These are phyloP conservation scores for Stenoptilia bipunctidactyla DNA, from an alignment of 2,888 invertebrate species.

Conservation along the genomic window DNA sequence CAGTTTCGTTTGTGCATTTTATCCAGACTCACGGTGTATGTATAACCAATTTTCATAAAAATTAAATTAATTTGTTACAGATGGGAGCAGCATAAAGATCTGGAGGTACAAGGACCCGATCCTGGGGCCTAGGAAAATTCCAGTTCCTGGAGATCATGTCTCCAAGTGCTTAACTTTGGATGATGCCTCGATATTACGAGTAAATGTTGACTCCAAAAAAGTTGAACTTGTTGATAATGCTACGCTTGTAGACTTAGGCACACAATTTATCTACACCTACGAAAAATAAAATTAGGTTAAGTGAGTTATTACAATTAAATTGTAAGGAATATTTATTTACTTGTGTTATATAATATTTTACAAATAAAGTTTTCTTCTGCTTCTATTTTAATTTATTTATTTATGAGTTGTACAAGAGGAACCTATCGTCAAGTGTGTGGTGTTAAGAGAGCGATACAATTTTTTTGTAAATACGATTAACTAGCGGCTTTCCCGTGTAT, in stretches of 20 bases:
- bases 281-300: slow-evolving; percentile 24
- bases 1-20: too few species aligned
- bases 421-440: too few species aligned
- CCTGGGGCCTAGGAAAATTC: slow-evolving; percentile 82
- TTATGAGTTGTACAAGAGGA: too few species aligned
- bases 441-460: too few species aligned
- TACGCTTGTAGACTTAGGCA: slow-evolving; percentile 59
- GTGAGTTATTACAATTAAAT: slow-evolving; percentile 16
- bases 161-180: slow-evolving; percentile 71
- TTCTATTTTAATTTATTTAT: too few species aligned
- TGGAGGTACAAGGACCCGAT: slow-evolving; percentile 84
- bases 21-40: too few species aligned
- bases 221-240: slow-evolving; percentile 56
- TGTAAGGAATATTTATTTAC: slow-evolving; percentile 17
- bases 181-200: slow-evolving; percentile 53
- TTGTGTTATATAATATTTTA: too few species aligned
- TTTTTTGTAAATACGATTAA: too few species aligned
- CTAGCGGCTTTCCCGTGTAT: too few species aligned
- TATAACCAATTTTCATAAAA: too few species aligned
- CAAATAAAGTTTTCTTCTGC: too few species aligned
- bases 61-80: slow-evolving; percentile 61
- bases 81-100: slow-evolving; percentile 72
- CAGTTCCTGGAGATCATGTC: slow-evolving; percentile 75
- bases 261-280: slow-evolving; percentile 65
- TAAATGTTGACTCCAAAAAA: slow-evolving; percentile 53